Evolutionary conservation across 2,797 vertebrate genomes (phyloP).

Genomic region (Synanceia verrucosa): DNA sequence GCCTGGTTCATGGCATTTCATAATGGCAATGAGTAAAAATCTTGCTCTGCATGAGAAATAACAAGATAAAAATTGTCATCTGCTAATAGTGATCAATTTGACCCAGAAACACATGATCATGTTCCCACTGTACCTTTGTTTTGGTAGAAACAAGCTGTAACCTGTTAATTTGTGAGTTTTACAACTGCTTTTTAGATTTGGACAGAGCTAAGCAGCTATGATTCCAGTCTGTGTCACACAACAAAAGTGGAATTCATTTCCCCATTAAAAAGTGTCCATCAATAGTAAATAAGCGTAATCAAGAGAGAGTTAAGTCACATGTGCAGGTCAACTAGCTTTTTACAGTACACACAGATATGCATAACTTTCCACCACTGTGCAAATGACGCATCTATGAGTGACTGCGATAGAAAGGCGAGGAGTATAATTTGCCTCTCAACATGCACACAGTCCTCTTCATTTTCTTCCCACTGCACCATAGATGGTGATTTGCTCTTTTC

Average conservation of each 20-base stretch:
- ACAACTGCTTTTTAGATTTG: neutral
- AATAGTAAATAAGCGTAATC: neutral
- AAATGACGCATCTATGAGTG: neutral
- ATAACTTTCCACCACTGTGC: neutral
- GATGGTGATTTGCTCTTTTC: conserved; percentile 10
- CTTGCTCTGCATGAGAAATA: too few species aligned
- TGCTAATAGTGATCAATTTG: too few species aligned
- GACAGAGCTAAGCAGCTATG: neutral
- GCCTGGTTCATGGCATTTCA: too few species aligned
- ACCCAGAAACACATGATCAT: too few species aligned
- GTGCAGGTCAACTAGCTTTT: neutral
- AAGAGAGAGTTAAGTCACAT: neutral
- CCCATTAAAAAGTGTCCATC: too few species aligned
- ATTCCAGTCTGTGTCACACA: neutral
- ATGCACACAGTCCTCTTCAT: conserved; percentile 1
- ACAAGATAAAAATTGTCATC: too few species aligned
- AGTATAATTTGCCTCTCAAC: neutral
- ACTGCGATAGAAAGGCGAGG: neutral
- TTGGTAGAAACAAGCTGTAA: neutral
- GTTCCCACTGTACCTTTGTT: too few species aligned
- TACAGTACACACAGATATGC: neutral
- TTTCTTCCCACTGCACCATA: neutral
- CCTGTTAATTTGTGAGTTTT: neutral
- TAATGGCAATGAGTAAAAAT: too few species aligned
- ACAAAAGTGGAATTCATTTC: too few species aligned